phyloP scores from a whole-genome alignment of 1,140 invertebrate species.

The Aphaenogaster ashmeadi region DNA sequence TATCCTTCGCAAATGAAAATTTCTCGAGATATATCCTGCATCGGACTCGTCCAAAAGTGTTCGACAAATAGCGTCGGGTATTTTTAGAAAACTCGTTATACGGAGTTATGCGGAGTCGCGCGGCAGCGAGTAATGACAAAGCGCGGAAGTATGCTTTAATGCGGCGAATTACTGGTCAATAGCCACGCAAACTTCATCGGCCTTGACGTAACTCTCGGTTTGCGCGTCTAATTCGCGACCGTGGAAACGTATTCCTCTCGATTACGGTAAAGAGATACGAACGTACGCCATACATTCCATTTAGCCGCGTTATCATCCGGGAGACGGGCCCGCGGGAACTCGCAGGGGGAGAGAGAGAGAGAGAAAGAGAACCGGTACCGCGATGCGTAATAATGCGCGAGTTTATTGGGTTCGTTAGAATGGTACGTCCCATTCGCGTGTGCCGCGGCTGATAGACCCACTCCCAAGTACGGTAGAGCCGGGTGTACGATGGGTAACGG shows the following conservation, averaged over 20 bases:
- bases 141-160: constrained; percentile 26
- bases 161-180: constrained; percentile 6
- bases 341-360: too few relatives aligned
- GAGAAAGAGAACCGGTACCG: constrained; percentile 35
- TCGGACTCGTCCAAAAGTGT: neutral
- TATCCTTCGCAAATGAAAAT: neutral
- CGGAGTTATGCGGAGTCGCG: too few relatives aligned
- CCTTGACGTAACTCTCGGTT: neutral
- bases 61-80: neutral
- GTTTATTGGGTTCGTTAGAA: constrained; percentile 38
- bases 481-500: constrained; percentile 59
- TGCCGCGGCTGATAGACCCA: constrained; percentile 10
- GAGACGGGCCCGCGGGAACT: neutral
- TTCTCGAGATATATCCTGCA: neutral
- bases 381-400: constrained; percentile 39
- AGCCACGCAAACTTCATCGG: neutral
- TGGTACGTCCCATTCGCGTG: constrained; percentile 57
- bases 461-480: constrained; percentile 14
- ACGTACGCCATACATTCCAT: neutral
- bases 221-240: constrained; percentile 18
- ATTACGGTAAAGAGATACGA: neutral
- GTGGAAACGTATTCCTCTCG: constrained; percentile 35
- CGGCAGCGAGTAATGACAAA: neutral
- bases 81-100: constrained; percentile 11
- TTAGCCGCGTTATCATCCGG: neutral